Conservation (phyloP, 2,888 invertebrate species). For the Colostygia pectinataria region DNA sequence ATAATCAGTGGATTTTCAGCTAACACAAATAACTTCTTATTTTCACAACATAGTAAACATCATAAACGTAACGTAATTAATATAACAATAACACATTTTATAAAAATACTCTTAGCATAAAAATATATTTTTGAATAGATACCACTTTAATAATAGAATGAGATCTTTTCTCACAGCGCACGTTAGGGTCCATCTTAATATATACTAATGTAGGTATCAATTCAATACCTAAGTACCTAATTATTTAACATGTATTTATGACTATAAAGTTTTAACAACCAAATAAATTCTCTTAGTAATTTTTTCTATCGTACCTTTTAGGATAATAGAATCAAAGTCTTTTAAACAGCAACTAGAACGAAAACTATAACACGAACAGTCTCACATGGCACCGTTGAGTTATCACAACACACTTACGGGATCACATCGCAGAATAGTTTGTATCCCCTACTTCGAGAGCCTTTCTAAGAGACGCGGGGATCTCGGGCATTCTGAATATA, state of each 20-base stretch:
- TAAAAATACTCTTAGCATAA: slow-evolving; percentile 1
- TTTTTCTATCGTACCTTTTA: slow-evolving; percentile 15
- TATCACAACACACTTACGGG: slow-evolving; percentile 44
- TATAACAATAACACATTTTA: too few relatives aligned
- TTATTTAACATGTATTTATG: slow-evolving; percentile 21
- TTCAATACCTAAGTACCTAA: slow-evolving; percentile 9
- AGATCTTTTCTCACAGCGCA: slow-evolving; percentile 77
- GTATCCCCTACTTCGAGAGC: slow-evolving; percentile 60
- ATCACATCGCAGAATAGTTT: slow-evolving; percentile 53
- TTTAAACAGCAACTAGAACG: neutral
- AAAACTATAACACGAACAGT: slow-evolving; percentile 29
- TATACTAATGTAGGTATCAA: slow-evolving; percentile 7
- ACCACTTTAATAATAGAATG: slow-evolving; percentile 48
- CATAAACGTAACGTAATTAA: too few relatives aligned
- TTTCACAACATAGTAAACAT: too few relatives aligned
- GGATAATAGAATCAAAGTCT: neutral
- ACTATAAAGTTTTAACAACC: slow-evolving; percentile 37
- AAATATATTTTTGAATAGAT: slow-evolving; percentile 29
- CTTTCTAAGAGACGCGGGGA: slow-evolving; percentile 58
- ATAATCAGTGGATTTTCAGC: too few relatives aligned
- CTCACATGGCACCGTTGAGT: slow-evolving; percentile 50
- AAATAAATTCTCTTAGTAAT: slow-evolving; percentile 39
- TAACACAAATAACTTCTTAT: too few relatives aligned
- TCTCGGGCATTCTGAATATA: slow-evolving; percentile 66
- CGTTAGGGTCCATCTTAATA: slow-evolving; percentile 32